These are phyloP conservation scores for Tetrapedia diversipes DNA, from an alignment of 2,888 invertebrate genomes.

Conservation along the genomic window DNA sequence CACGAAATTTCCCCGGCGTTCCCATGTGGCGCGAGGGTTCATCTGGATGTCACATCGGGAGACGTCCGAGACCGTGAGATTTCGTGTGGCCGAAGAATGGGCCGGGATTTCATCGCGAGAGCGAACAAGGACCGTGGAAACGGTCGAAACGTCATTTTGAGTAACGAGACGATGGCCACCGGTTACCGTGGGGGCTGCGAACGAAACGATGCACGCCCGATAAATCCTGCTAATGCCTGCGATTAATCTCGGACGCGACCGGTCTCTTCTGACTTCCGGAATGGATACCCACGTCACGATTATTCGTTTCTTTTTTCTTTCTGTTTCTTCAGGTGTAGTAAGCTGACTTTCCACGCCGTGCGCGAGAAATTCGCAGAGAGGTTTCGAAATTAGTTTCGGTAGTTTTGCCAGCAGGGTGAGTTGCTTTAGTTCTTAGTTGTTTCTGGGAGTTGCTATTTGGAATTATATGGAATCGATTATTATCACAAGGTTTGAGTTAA, in stretches of 20 bases:
- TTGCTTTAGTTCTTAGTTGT: no score
- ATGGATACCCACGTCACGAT: conserved; percentile 77
- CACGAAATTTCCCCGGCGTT: conserved; percentile 45
- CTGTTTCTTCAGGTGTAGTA: conserved; percentile 13
- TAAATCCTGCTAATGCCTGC: conserved; percentile 76
- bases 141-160: conserved; percentile 67
- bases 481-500: no score
- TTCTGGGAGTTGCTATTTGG: no score
- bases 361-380: no score
- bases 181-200: conserved; percentile 54
- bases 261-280: conserved; percentile 73
- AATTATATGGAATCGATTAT: no score
- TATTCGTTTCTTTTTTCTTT: conserved; percentile 66
- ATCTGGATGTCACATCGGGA: conserved; percentile 49
- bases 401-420: no score
- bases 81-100: conserved; percentile 36
- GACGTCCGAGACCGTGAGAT: conserved; percentile 45
- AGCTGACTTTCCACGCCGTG: conserved; percentile 66
- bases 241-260: conserved; percentile 76
- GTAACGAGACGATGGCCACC: conserved; percentile 67
- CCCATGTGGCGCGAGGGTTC: conserved; percentile 49
- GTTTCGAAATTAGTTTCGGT: no score
- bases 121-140: conserved; percentile 58
- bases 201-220: conserved; percentile 72
- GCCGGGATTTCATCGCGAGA: conserved; percentile 26